phyloP scores from a whole-genome alignment of 2,113 vertebrate species.

The Apaloderma vittatum region DNA sequence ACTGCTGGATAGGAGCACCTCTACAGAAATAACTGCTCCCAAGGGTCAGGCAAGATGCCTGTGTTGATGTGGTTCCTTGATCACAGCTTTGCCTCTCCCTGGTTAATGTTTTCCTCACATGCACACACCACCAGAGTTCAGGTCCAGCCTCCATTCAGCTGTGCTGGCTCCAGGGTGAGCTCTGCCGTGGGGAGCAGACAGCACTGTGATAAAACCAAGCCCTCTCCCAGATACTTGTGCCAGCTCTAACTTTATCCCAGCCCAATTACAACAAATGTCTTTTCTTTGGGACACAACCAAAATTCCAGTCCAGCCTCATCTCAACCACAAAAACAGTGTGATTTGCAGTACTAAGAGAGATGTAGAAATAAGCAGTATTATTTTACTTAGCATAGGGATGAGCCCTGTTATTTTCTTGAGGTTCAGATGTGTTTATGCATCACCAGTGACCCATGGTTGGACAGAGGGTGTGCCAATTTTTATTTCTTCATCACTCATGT shows the following conservation, averaged over 20 bases:
- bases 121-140: rapidly evolving
- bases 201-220: neutral
- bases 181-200: neutral
- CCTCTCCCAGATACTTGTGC: neutral
- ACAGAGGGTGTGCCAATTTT: neutral
- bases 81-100: neutral
- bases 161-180: neutral
- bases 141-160: neutral
- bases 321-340: neutral
- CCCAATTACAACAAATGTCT: neutral
- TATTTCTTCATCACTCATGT: conserved; percentile 21
- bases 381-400: neutral
- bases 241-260: neutral
- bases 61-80: neutral
- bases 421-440: conserved; percentile 11
- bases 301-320: neutral
- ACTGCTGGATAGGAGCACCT: neutral
- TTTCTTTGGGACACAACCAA: neutral
- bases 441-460: neutral
- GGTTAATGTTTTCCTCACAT: neutral
- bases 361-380: neutral
- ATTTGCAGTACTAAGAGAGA: neutral
- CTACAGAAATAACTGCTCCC: neutral
- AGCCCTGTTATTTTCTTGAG: neutral
- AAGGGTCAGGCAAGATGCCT: neutral